A percentile compares a stretch with the other conserved stretches of the same genome.
phyloP scores from a whole-genome alignment of 2,888 invertebrate species.

The Andrena camellia region DNA sequence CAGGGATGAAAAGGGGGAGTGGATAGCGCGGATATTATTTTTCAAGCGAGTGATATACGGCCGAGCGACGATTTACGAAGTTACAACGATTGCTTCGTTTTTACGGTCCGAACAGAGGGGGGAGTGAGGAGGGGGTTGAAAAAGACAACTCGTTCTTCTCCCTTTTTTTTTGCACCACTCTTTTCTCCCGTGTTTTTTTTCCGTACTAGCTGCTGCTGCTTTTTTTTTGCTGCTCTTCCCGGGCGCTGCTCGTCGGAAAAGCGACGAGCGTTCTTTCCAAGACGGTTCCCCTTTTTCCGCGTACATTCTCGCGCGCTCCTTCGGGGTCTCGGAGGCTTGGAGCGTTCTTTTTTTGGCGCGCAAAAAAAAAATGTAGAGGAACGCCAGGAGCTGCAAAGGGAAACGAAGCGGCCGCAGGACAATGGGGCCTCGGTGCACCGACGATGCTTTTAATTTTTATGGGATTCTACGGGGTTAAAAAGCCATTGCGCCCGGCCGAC shows the following conservation, averaged over 20 bases:
- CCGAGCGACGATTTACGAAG: constrained; percentile 72
- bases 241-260: constrained; percentile 4
- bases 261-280: constrained; percentile 18
- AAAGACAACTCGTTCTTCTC: constrained; percentile 56
- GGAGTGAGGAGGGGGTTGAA: constrained; percentile 5
- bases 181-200: constrained; percentile 7
- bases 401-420: constrained; percentile 57
- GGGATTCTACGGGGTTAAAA: constrained; percentile 76
- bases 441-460: constrained; percentile 80
- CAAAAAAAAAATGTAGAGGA: constrained; percentile 50
- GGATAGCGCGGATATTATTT: constrained; percentile 71
- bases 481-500: constrained; percentile 37
- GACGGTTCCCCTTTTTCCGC: neutral
- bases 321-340: constrained; percentile 12
- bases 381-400: constrained; percentile 26
- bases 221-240: constrained; percentile 3
- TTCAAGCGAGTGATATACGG: constrained; percentile 72
- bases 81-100: constrained; percentile 75
- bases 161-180: constrained; percentile 15
- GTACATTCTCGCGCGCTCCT: neutral
- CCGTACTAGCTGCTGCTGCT: neutral
- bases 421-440: constrained; percentile 70
- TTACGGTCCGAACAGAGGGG: constrained; percentile 52
- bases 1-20: neutral
- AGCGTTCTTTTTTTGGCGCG: constrained; percentile 33